Conservation (phyloP, 2,888 invertebrate genomes). For the Phengaris arion region DNA sequence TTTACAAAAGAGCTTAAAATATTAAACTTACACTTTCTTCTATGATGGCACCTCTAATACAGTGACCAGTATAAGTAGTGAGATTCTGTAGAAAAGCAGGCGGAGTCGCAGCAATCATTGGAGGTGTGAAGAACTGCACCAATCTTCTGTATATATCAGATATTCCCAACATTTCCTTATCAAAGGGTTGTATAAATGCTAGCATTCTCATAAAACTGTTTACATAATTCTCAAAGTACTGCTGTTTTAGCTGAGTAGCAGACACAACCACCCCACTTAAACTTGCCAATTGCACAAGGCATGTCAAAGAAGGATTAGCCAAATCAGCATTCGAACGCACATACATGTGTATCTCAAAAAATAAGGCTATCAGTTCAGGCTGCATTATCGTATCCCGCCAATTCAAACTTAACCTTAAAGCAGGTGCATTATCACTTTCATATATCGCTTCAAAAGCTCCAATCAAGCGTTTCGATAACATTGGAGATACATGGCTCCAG, state of each 20-base stretch:
- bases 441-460: conserved; percentile 85
- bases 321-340: conserved; percentile 87
- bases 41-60: conserved; percentile 66
- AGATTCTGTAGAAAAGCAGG: conserved; percentile 67
- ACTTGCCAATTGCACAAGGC: conserved; percentile 87
- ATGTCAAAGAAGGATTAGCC: conserved; percentile 88
- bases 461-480: conserved; percentile 84
- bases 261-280: conserved; percentile 66
- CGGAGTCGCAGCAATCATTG: conserved; percentile 65
- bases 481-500: conserved; percentile 88
- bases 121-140: conserved; percentile 67
- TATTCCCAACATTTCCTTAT: conserved; percentile 69
- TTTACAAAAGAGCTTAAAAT: neutral
- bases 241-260: conserved; percentile 60
- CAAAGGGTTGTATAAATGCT: conserved; percentile 65
- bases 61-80: conserved; percentile 66
- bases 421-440: conserved; percentile 82
- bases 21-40: conserved; percentile 70
- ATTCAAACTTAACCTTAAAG: conserved; percentile 81
- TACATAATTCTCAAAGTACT: conserved; percentile 71
- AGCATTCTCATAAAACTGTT: conserved; percentile 69
- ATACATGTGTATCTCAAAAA: conserved; percentile 91
- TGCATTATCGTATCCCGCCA: conserved; percentile 90
- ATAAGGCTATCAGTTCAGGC: conserved; percentile 85
- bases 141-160: conserved; percentile 70